Evolutionary conservation across 2,113 vertebrate genomes (phyloP).

Genomic region (Salvator merianae): DNA sequence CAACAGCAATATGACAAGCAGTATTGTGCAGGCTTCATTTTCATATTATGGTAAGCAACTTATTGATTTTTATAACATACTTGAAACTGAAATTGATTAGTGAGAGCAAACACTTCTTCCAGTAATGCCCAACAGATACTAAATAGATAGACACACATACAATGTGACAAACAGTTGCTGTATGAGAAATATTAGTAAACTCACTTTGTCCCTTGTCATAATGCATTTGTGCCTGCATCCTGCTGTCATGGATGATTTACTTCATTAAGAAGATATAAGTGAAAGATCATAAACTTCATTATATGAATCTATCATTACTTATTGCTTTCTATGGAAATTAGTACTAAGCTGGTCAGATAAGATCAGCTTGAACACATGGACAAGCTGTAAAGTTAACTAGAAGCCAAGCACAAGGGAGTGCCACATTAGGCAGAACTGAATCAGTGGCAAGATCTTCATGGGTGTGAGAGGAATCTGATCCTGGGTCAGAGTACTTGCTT

Average conservation of each 20-base stretch:
- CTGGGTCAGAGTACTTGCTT: no score
- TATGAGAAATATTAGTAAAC: neutral
- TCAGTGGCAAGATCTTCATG: no score
- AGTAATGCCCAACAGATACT: neutral
- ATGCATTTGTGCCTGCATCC: neutral
- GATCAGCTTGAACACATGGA: no score
- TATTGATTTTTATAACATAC: conserved; percentile 11
- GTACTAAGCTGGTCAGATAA: neutral
- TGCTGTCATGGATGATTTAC: no score
- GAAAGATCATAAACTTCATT: no score
- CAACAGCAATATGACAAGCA: conserved; percentile 13
- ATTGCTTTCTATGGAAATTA: neutral
- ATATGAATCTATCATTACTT: neutral
- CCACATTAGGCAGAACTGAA: no score
- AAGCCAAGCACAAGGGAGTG: no score
- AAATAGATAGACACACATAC: neutral
- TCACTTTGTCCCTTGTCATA: neutral
- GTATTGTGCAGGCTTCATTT: conserved; percentile 29
- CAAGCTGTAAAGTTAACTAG: no score
- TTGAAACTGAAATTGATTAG: neutral
- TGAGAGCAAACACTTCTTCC: neutral
- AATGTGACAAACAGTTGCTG: neutral
- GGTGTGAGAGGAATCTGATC: no score
- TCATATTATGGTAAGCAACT: neutral
- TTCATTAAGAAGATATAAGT: no score